Base-by-base conservation (phyloP, 2,113 vertebrate species). In the Arothron firmamentum region DNA sequence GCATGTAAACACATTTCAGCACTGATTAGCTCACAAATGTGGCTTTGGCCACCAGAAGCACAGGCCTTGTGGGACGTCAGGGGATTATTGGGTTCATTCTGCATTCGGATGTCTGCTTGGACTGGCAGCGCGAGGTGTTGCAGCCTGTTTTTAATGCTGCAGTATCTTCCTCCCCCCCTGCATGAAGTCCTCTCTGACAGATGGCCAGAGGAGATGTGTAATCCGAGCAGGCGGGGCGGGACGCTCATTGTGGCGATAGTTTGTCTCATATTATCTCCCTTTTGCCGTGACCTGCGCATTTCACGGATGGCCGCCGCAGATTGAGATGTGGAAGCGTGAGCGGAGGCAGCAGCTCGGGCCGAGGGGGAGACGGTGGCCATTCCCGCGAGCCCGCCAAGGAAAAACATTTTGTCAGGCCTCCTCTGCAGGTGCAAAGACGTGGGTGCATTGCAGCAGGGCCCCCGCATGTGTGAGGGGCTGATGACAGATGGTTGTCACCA, bases 1-100 rank as follows among this genome's bases (percentile, higher is more conserved):
- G 73, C 80, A 56, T 70, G 82, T 81, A 80, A 82, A 83, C 80
- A 83, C 78, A 72, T 79, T 70, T 81, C 66, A 62, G 17, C 61
- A 58, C 52, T 65, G 78, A 81, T 84, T 77, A 80, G 65, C 62
- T 70, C 56, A 19, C 15, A 65, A 72, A 70, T 31, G 47, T 38
- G 43, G 53, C 78, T 62, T 64, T 20, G 54, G 58, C 52, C 54
- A 49, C 14, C 14, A 64, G 46, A 67, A 28, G 51, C n/a, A 45
- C 46, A 51, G 21, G 23, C 53, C 42, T 45, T 46, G 1, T 50
- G 42, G 67, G 60, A 75, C 64, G 73, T 67, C 51, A 72, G 77
- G 77, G 55, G 54, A 53, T 74, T 59, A 45, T 46, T 17, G 57
- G 65, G 4, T 57, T 64, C 56, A 58, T 63, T 41, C 57, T 49